Base-by-base conservation (phyloP, 2,797 vertebrate species). In the Urosaurus nigricauda region DNA sequence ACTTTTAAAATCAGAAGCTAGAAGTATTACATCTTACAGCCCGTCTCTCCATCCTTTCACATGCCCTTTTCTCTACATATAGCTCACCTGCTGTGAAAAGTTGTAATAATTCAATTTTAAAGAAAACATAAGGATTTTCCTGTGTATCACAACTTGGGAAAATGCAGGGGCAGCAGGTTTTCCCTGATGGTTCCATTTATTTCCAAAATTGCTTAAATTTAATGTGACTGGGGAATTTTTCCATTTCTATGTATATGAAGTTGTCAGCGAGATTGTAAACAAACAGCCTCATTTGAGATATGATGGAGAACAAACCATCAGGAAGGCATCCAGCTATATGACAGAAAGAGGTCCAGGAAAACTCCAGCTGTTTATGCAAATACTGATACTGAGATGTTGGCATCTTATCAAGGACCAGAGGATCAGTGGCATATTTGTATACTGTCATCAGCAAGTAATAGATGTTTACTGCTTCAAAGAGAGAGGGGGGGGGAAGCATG, bases 331-430 rank as follows among this genome's bases (percentile, higher is more conserved):
- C 93, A 95, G 73, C 85, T 91, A 85, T 78, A 87, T 17, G 83
- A 92, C 86, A 94, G 92, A 91, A 95, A 89, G 3, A 90, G 35
- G 13, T 89, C 92, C 94, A 94, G 87, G 88, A 93, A 78, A 92
- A 37, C 90, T 94, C 94, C 90, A 94, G 91, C 94, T 95, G 93
- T 91, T 95, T 90, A 94, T 93, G 90, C 86, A 95, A 94, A 94
- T 94, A 2, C 14, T 79, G 79, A 84, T 80, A 92, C 63, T 81
- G 88, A 93, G 90, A 81, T 78, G 53, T 71, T 95, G 95, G 93
- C 93, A 94, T 14, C 80, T 87, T 91, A 94, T 90, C 92, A 95
- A 94, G 90, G 87, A 94, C 84, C 87, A 91, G 90, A 93, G 65
- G 74, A 94, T 94, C 93, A 93, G 88, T 84, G 79, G 87, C 89